Base-by-base conservation (phyloP, 2,113 vertebrate genomes). In the Brienomyrus brachyistius region DNA sequence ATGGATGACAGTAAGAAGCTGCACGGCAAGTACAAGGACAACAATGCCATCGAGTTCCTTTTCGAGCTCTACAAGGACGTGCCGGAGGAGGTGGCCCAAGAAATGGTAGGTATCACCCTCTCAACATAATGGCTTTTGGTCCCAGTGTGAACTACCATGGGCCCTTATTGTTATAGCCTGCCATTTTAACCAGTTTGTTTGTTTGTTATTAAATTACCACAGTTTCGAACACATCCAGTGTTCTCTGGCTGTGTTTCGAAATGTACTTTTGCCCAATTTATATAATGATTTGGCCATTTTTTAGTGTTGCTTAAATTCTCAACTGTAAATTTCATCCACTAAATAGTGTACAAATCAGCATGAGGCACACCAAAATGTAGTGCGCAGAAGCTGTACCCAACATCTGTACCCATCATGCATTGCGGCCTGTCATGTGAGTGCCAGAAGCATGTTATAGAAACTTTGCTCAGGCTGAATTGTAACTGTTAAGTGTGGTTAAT, bases 1-100 rank as follows among this genome's bases (percentile, higher is more conserved):
- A 97, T 99, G 97, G 98, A 98, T 0, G 97, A 98, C 91, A 95
- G 95, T 0, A 97, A 98, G 94, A 98, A 98, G 80, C 96, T 98
- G 15, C 96, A 97, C 0, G 98, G 98, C 13, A 98, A 97, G 88
- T 98, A 98, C 91, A 97, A 98, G 92, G 98, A 99, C 95, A 99
- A 99, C 95, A 98, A 98, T 0, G 98, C 98, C 93, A 98, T 99
- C 0, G 98, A 99, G 94, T 99, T 99, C 94, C 95, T 97, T 82
- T 99, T 99, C 0, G 98, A 99, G 91, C 95, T 99, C 45, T 98
- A 98, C 94, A 98, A 97, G 92, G 98, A 99, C 0, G 96, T 98
- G 21, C 97, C 98, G 0, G 98, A 99, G 94, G 97, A 99, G 93
- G 98, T 99, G 95, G 96, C 97, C 0, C 98, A 99, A 94, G 98